A percentile compares a stretch with the other conserved stretches of the same genome.
phyloP scores from a whole-genome alignment of 2,113 vertebrate genomes.

The Oreochromis aureus region DNA sequence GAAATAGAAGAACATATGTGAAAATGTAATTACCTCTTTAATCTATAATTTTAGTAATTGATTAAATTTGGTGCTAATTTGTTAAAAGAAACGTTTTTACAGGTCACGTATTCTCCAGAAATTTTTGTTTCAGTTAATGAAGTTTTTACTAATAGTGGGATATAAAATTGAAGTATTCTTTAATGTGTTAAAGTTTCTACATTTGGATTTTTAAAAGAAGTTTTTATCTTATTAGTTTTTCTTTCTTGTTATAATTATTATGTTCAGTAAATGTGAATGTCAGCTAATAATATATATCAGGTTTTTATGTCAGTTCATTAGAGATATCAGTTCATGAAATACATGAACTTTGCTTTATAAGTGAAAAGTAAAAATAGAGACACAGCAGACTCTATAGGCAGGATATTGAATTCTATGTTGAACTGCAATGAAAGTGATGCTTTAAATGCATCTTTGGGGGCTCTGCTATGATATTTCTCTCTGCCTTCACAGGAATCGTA shows the following conservation, averaged over 20 bases:
- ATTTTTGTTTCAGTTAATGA: neutral
- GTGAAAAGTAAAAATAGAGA: neutral
- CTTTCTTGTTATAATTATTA: neutral
- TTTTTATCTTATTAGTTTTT: neutral
- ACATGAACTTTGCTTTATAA: neutral
- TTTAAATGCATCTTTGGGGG: neutral
- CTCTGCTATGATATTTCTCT: neutral
- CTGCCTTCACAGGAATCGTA: neutral
- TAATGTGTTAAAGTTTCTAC: neutral
- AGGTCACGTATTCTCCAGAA: neutral
- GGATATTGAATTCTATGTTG: neutral
- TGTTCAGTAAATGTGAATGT: neutral
- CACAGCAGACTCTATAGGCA: neutral
- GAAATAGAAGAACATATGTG: neutral
- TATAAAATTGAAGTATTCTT: neutral
- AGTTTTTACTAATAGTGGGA: neutral
- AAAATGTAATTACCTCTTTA: neutral
- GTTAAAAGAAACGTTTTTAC: accelerated
- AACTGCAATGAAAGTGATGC: neutral
- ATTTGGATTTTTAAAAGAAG: neutral
- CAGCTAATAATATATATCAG: neutral
- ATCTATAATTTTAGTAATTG: neutral
- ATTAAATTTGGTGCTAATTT: neutral
- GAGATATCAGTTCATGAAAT: neutral
- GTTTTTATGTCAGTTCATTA: neutral